Percentiles rank a stretch among this genome's conserved stretches.
Evolutionary conservation across 2,888 invertebrate genomes (phyloP).

Genomic region (Elmis aenea): DNA sequence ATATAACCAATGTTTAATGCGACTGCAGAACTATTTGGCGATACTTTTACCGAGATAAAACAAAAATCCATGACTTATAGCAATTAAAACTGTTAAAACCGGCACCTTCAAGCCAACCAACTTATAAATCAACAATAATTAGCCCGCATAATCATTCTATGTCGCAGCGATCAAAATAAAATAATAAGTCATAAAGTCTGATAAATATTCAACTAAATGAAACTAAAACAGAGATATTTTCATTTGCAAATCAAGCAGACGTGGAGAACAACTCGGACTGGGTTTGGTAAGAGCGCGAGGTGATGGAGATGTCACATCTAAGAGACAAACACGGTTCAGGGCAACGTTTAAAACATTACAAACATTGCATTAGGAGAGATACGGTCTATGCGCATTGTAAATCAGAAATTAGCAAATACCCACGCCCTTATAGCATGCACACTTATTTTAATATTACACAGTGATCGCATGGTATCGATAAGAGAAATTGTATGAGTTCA

Average conservation of each 20-base stretch:
- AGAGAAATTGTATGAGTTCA: no score
- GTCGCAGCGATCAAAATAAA: conserved; percentile 8
- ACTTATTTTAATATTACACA: background rate
- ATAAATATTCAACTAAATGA: conserved; percentile 12
- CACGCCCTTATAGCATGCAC: conserved; percentile 9
- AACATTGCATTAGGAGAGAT: conserved; percentile 14
- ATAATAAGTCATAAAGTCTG: conserved; percentile 13
- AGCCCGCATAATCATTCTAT: no score
- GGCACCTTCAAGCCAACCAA: no score
- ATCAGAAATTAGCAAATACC: conserved; percentile 22
- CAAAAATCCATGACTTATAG: no score
- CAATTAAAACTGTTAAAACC: no score
- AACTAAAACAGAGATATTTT: conserved; percentile 13
- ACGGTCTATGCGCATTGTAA: conserved; percentile 17
- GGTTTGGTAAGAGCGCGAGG: conserved; percentile 8
- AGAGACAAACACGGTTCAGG: no score
- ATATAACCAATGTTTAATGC: no score
- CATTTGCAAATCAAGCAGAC: conserved; percentile 17
- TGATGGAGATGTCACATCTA: conserved; percentile 15
- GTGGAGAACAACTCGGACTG: conserved; percentile 8
- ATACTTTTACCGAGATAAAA: no score
- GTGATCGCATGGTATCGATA: no score
- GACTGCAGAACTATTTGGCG: no score
- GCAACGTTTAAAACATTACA: conserved; percentile 10
- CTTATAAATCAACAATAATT: conserved; percentile 18